phyloP scores from a whole-genome alignment of 2,888 invertebrate genomes.

The Peribatodes rhomboidaria region DNA sequence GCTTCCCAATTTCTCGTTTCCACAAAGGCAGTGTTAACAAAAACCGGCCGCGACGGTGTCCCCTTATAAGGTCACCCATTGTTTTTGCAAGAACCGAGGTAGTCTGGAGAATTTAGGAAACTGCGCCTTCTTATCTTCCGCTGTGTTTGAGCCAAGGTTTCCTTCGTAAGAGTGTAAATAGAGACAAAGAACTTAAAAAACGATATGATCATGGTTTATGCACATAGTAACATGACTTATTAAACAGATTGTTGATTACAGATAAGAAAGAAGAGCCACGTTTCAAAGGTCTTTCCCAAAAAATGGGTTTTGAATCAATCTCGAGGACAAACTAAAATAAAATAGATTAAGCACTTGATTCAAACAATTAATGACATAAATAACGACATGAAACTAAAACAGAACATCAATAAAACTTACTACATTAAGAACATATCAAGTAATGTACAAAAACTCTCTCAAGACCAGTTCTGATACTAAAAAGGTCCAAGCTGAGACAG shows the following conservation, averaged over 20 bases:
- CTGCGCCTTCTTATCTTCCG: conserved; percentile 33
- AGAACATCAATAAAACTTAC: conserved; percentile 11
- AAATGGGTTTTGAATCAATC: not conserved
- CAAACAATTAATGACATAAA: not conserved
- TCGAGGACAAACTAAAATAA: not conserved
- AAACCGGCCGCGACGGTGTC: conserved; percentile 60
- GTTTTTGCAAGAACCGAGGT: conserved; percentile 63
- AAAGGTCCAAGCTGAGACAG: conserved; percentile 37
- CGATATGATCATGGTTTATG: not conserved
- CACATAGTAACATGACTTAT: not conserved
- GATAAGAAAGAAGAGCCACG: not conserved
- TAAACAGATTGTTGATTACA: not conserved
- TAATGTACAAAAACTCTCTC: conserved; percentile 12
- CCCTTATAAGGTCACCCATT: conserved; percentile 74
- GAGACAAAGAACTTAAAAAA: not conserved
- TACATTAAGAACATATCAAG: conserved; percentile 18
- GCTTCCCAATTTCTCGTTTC: conserved; percentile 60
- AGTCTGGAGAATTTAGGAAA: conserved; percentile 48
- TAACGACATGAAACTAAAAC: conserved; percentile 1
- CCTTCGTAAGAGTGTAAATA: conserved; percentile 13
- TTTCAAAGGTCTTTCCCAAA: not conserved
- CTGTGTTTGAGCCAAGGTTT: conserved; percentile 24
- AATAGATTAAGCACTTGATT: not conserved
- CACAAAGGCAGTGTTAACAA: conserved; percentile 54
- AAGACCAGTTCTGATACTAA: conserved; percentile 44